Evolutionary conservation across 1,140 invertebrate genomes (phyloP).

Genomic region (Notospermus geniculatus): DNA sequence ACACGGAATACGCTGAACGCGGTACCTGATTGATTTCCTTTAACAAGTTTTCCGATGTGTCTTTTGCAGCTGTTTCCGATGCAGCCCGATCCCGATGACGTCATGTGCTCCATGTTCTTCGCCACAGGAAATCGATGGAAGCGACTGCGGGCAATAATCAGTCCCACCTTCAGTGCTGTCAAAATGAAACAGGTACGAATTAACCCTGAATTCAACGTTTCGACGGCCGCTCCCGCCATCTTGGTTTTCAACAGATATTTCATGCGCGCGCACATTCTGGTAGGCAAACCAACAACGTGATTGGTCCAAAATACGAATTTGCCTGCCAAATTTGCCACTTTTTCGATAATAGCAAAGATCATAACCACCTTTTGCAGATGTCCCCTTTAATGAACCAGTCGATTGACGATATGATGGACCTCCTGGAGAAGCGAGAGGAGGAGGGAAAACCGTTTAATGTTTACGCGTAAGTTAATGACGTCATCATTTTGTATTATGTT

Average conservation of each 20-base stretch:
- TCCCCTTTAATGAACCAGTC: slow-evolving; percentile 43
- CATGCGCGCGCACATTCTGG: too few species aligned
- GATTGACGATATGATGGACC: slow-evolving; percentile 36
- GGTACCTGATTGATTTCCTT: too few species aligned
- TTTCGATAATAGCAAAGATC: too few species aligned
- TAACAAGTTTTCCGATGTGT: not conserved
- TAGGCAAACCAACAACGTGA: too few species aligned
- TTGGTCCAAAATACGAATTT: too few species aligned
- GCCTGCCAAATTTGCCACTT: too few species aligned
- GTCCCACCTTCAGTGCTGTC: slow-evolving; percentile 60
- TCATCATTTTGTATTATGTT: not conserved
- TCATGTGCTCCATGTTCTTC: slow-evolving; percentile 50
- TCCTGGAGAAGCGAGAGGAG: slow-evolving; percentile 27
- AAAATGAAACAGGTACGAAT: slow-evolving; percentile 60
- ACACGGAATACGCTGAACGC: too few species aligned
- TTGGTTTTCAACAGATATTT: too few species aligned
- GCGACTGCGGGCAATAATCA: slow-evolving; percentile 58
- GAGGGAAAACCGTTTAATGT: slow-evolving; percentile 38
- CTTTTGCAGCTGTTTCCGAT: slow-evolving; percentile 42
- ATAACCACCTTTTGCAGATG: slow-evolving; percentile 34
- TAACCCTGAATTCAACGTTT: not conserved
- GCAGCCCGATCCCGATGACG: slow-evolving; percentile 49
- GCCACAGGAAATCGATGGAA: slow-evolving; percentile 57
- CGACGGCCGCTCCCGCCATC: too few species aligned
- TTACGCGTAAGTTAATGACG: slow-evolving; percentile 15